Evolutionary conservation across 2,113 vertebrate genomes (phyloP), one percentile per base, ranked within the genome.

Genomic region (Rhynchomys soricoides): DNA sequence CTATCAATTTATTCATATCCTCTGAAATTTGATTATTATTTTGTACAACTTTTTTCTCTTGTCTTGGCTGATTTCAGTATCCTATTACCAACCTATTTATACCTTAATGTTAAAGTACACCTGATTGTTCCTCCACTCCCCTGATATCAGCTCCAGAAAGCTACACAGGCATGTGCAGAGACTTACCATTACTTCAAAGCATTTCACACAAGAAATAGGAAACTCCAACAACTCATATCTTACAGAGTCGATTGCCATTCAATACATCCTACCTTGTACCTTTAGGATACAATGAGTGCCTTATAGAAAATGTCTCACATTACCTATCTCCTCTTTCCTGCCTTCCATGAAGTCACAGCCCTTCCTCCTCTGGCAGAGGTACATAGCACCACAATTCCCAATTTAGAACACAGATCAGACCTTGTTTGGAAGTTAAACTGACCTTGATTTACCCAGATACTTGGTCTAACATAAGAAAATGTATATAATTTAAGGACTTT

Each of bases 351-450:
- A 34, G 22, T 17, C n/a, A 59, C 8, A 73, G 43, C 5, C 7
- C 7, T 66, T 34, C 17, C 4, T 74, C 9, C 34, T 62, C 26
- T 66, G 15, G 10, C 16, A 64, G 17, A n/a, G 37, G 11, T 3
- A 4, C 0, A 24, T 43, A 50, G 19, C 4, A 48, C 16, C 24
- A 17, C 37, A 34, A 48, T 3, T 34, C 0, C 5, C 2, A 50
- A 22, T 24, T 70, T 78, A 21, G 71, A 43, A 15, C 9, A 64
- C 0, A 62, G 15, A 52, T n/a, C 45, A 78, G 24, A 21, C 9
- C 8, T n/a, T 71, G 13, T 10, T 34, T 40, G 15, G 57, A 78
- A 1, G 11, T 11, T 22, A 11, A n/a, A 15, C 64, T 50, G 6
- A 21, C 81, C 26, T 81, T 21, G 3, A 1, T 52, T 5, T 43